phyloP scores from a whole-genome alignment of 2,888 invertebrate genomes.

The Drosophila infuscata region DNA sequence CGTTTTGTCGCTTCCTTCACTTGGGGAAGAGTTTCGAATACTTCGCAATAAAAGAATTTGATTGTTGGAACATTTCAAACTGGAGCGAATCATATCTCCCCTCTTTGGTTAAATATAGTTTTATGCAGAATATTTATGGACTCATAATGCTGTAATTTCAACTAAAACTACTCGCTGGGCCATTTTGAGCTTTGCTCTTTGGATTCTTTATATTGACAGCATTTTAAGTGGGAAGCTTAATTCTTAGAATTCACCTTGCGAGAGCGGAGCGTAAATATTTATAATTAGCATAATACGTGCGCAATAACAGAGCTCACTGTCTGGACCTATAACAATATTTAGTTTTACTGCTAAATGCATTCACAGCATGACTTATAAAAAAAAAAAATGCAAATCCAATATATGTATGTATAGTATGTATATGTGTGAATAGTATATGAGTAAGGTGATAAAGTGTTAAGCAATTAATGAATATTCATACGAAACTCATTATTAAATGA shows the following conservation, averaged over 20 bases:
- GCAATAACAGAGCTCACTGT: constrained; percentile 3
- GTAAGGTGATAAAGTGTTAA: background rate
- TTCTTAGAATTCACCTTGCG: constrained; percentile 29
- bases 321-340: background rate
- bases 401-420: background rate
- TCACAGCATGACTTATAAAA: background rate
- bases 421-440: background rate
- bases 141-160: background rate
- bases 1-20: constrained; percentile 16
- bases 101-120: constrained; percentile 10
- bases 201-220: constrained; percentile 14
- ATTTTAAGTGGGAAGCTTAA: constrained; percentile 24
- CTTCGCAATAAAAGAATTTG: constrained; percentile 37
- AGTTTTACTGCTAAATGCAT: background rate
- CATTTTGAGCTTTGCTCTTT: constrained; percentile 31
- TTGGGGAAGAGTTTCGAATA: constrained; percentile 28
- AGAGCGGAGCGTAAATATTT: constrained; percentile 11
- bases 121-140: constrained; percentile 1
- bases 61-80: constrained; percentile 31
- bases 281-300: constrained; percentile 44
- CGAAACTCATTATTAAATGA: background rate
- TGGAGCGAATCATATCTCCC: background rate
- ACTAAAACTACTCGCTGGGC: background rate
- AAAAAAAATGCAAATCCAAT: background rate
- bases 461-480: background rate